phyloP scores from a whole-genome alignment of 2,113 vertebrate species.

The Cyanoliseus patagonus region DNA sequence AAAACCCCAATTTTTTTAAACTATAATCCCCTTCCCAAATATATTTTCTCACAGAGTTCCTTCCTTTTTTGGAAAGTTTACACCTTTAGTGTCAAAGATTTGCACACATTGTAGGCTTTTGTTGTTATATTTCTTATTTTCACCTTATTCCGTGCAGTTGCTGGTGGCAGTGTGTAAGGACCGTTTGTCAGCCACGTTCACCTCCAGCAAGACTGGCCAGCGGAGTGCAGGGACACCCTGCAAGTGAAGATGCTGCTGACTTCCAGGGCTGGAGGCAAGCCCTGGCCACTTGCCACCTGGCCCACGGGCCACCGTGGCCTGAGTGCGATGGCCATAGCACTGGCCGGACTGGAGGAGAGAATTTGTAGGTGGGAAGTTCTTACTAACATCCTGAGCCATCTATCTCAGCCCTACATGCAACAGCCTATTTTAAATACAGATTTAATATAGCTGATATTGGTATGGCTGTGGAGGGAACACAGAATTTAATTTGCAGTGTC shows the following conservation, averaged over 20 bases:
- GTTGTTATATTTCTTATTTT: background rate
- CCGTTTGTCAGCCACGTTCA: fast-evolving
- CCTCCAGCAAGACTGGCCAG: fast-evolving
- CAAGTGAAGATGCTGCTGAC: background rate
- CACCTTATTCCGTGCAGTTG: background rate
- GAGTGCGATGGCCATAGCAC: fast-evolving
- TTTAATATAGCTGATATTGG: background rate
- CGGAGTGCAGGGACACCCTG: background rate
- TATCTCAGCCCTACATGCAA: background rate
- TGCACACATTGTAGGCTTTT: background rate
- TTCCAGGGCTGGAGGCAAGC: background rate
- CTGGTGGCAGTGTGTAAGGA: background rate
- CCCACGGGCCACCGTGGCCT: fast-evolving
- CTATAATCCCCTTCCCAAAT: background rate
- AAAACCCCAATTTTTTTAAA: fast-evolving
- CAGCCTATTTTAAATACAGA: background rate
- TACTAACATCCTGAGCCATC: background rate
- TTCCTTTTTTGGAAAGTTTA: background rate
- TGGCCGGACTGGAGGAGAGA: background rate
- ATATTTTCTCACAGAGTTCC: background rate
- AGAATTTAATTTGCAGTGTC: background rate
- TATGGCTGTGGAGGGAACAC: background rate
- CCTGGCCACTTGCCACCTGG: background rate
- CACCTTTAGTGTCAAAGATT: background rate
- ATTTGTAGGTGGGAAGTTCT: background rate